Conservation (phyloP, 1,140 invertebrate genomes). For the Riptortus pedestris region DNA sequence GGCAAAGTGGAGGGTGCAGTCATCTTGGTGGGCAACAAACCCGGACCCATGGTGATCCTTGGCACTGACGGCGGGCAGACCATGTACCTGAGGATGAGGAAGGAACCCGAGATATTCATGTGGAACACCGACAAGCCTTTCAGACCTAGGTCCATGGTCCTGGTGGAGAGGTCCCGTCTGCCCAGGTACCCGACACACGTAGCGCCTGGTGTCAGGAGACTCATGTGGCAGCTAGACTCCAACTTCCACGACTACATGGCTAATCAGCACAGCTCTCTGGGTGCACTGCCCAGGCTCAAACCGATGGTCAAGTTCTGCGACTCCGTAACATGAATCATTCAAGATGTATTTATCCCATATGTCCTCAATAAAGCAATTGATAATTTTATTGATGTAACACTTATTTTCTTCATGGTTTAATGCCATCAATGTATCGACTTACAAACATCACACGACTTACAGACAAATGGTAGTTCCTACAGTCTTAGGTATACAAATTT, state of each 20-base stretch:
- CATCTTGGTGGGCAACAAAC: slow-evolving; percentile 26
- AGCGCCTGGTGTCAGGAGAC: slow-evolving; percentile 43
- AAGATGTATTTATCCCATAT: no score
- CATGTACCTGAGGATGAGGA: slow-evolving; percentile 29
- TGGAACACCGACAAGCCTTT: slow-evolving; percentile 49
- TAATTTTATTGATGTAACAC: no score
- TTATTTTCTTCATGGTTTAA: no score
- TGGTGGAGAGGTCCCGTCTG: slow-evolving; percentile 43
- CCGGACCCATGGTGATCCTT: slow-evolving; percentile 27
- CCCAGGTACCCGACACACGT: slow-evolving; percentile 48
- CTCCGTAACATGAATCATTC: no score
- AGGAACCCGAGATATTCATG: slow-evolving; percentile 2
- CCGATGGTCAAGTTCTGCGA: background rate
- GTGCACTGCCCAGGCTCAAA: background rate
- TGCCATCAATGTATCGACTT: no score
- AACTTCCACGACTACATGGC: slow-evolving; percentile 52
- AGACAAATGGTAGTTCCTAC: no score
- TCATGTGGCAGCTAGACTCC: slow-evolving; percentile 51
- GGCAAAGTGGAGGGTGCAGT: slow-evolving; percentile 20
- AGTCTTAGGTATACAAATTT: no score
- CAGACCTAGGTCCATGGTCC: slow-evolving; percentile 42
- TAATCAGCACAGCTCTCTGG: slow-evolving; percentile 32
- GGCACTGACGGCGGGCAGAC: slow-evolving; percentile 24
- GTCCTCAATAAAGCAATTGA: no score
- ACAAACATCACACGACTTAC: no score